Evolutionary conservation across 2,797 vertebrate genomes (phyloP), one percentile per base, ranked within the genome.

Genomic region (Myotis daubentonii): DNA sequence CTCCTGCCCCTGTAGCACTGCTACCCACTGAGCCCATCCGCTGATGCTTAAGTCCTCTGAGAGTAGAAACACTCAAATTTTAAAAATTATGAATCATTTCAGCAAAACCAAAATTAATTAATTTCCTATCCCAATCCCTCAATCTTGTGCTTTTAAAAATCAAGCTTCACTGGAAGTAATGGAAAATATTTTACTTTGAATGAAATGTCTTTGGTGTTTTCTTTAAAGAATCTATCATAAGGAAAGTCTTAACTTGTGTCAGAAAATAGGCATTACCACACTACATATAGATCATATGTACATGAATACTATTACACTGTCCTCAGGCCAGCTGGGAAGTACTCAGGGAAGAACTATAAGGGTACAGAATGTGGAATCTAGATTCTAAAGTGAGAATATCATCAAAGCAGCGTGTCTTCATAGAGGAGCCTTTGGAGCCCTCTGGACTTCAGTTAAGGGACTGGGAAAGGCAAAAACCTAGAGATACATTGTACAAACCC

Each of bases 161-260:
- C 28, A 96, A 93, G 25, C 19, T 55, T 94, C 80, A 62, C n/a
- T 81, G 66, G 65, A 94, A 91, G 91, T 47, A 68, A 84, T 87
- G 57, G 19, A 74, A 97, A 95, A 76, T 38, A 90, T 55, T 51
- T 93, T 49, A 79, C 60, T 80, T 91, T 90, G 30, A 4, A 94
- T 55, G 41, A 83, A n/a, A 38, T 51, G 19, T 74, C 71, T 93
- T 78, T 74, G 55, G n/a, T 93, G 78, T 92, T 76, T 93, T 85
- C 66, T 90, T 89, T 93, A 44, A 83, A 93, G 36, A 90, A 55
- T 78, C 62, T 85, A 91, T 76, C 55, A 36, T 16, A 76, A 60
- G 60, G 33, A 80, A 94, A 91, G 79, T 44, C 47, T 83, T 75
- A 71, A 74, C 75, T 81, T 82, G 74, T 79, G 30, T 38, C 87